Percentiles rank a stretch among this genome's conserved stretches.
Conservation (phyloP, 2,888 invertebrate species). For the Sarcophaga caerulescens region DNA sequence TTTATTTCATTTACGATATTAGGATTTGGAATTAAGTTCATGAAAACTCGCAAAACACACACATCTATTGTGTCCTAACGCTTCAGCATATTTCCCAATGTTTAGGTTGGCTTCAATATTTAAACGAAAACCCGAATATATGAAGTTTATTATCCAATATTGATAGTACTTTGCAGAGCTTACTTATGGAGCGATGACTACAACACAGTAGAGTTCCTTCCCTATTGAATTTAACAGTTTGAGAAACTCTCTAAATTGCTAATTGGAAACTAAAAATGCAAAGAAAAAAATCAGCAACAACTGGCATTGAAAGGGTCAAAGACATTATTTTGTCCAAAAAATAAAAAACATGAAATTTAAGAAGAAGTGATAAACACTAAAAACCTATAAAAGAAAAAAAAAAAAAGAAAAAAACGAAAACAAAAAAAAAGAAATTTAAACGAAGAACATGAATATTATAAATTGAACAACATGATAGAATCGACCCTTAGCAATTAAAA, state of each 20-base stretch:
- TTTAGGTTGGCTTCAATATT: too few relatives aligned
- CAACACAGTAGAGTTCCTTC: too few relatives aligned
- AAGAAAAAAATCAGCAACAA: not conserved
- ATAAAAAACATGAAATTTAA: constrained; percentile 58
- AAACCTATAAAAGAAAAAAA: constrained; percentile 25
- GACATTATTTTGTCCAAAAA: constrained; percentile 44
- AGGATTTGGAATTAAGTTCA: too few relatives aligned
- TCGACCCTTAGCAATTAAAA: constrained; percentile 57
- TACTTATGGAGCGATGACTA: too few relatives aligned
- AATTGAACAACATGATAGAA: constrained; percentile 48
- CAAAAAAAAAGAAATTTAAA: not conserved
- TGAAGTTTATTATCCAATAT: too few relatives aligned
- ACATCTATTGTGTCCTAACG: too few relatives aligned
- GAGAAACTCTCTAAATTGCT: constrained; percentile 30
- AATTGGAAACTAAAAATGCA: constrained; percentile 25
- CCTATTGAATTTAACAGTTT: constrained; percentile 25
- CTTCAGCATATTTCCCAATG: too few relatives aligned
- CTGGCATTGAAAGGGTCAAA: constrained; percentile 60
- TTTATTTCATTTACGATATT: too few relatives aligned
- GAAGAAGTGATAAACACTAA: constrained; percentile 54
- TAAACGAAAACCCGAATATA: too few relatives aligned
- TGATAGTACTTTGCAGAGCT: too few relatives aligned
- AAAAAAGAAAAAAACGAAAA: not conserved
- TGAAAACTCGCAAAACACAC: too few relatives aligned
- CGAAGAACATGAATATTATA: constrained; percentile 52